Evolutionary conservation across 2,113 vertebrate species (phyloP), one percentile per base, ranked within the genome.

Genomic region (Holacanthus passer): DNA sequence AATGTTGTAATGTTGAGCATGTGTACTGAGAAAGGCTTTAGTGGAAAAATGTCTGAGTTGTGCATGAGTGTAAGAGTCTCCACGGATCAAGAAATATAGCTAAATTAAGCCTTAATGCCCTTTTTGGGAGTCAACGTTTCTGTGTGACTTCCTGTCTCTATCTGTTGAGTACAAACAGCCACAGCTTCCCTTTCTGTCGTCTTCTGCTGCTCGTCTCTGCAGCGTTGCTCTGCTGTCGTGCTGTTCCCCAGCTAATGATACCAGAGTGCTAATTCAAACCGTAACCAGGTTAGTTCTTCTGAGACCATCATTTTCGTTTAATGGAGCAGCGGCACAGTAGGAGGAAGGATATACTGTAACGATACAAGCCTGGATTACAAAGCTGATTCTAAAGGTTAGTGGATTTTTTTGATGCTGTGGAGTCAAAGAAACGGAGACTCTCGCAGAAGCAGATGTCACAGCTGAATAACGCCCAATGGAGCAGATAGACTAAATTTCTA

Each of bases 131-230:
- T 37, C 52, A 31, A 35, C 2, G 69, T 73, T 50, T 79, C 17
- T 60, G 27, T n/a, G 53, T 64, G 73, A 86, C 89, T 90, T 92
- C 91, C 89, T 91, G 89, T 73, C 37, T 77, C 16, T 63, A 29
- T 73, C 52, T 84, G 67, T 70, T 66, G 12, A 29, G 55, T 48
- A 27, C 70, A 48, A 6, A 20, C 76, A 64, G 84, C 87, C 63
- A 65, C 90, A 82, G 82, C 85, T 93, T 93, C 92, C 88, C 39
- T 27, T 84, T 79, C 63, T 83, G 73, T 69, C 83, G 19, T 58
- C 59, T 5, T 41, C 56, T 81, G 72, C 43, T 10, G 31, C 75
- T 62, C 53, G 48, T 70, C 73, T 88, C 8, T 16, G 39, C 16
- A 22, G 52, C 37, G 31, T 10, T 7, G 32, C 19, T 31, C 55